A percentile compares a stretch with the other conserved stretches of the same genome.
Conservation (phyloP, 2,113 vertebrate species). For the Procapra przewalskii region DNA sequence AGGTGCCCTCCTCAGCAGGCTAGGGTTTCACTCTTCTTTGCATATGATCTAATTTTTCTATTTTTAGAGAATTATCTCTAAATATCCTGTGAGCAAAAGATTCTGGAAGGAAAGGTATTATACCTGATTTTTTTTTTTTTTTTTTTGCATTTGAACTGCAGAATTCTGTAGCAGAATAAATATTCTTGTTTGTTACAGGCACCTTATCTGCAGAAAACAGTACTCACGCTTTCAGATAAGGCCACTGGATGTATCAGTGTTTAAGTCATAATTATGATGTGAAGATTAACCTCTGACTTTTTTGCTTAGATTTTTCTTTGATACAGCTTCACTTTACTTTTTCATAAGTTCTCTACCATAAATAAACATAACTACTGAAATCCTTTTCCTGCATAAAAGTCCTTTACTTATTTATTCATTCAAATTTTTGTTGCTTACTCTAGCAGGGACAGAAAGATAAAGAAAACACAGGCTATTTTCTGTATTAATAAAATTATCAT, state of each 20-base stretch:
- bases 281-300: constrained; percentile 35
- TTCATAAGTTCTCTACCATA: not conserved
- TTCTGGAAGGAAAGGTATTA: not conserved
- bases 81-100: not conserved
- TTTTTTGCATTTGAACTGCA: constrained; percentile 31
- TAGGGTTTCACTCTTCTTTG: constrained; percentile 24
- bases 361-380: not conserved
- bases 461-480: not conserved
- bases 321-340: not conserved
- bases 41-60: constrained; percentile 45
- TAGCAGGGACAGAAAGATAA: not conserved
- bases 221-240: constrained; percentile 4
- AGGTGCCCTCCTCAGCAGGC: too few species aligned
- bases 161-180: constrained; percentile 20
- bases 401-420: not conserved
- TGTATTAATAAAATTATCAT: constrained; percentile 17
- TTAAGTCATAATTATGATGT: constrained; percentile 29
- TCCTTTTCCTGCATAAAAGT: not conserved
- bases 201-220: constrained; percentile 40
- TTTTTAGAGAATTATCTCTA: constrained; percentile 42
- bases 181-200: not conserved
- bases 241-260: not conserved
- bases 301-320: constrained; percentile 8
- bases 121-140: not conserved
- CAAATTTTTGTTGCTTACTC: not conserved